Conservation (phyloP, 1,140 invertebrate species). For the Trachymyrmex septentrionalis region DNA sequence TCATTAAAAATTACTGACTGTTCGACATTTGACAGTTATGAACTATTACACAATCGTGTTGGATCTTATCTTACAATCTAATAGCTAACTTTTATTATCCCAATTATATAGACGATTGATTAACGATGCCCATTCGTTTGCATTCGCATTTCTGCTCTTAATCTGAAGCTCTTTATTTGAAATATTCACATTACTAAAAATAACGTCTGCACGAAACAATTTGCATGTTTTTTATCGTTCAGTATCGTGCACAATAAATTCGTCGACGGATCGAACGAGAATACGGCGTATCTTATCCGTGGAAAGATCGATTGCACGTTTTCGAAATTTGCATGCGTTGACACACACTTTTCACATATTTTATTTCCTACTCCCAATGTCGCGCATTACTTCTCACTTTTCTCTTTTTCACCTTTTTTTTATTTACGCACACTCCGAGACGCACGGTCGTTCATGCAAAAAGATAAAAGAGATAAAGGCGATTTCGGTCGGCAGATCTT, state of each 20-base stretch:
- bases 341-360: constrained; percentile 53
- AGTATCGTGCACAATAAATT: background rate
- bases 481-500: constrained; percentile 32
- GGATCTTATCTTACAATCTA: background rate
- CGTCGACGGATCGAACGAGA: constrained; percentile 54
- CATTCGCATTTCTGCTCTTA: background rate
- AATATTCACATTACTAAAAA: background rate
- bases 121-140: background rate
- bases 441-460: constrained; percentile 45
- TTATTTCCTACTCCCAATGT: background rate
- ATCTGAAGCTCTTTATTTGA: background rate
- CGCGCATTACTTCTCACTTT: constrained; percentile 16
- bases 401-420: background rate
- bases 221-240: background rate
- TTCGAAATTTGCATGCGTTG: constrained; percentile 66
- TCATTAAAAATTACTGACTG: background rate
- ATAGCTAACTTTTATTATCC: background rate
- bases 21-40: background rate
- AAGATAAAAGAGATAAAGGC: constrained; percentile 54
- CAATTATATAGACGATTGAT: background rate
- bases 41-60: background rate
- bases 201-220: background rate
- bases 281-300: constrained; percentile 13
- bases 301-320: constrained; percentile 63
- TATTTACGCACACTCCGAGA: constrained; percentile 39